Evolutionary conservation across 2,797 vertebrate species (phyloP), one percentile per base, ranked within the genome.

Genomic region (Erethizon dorsatum): DNA sequence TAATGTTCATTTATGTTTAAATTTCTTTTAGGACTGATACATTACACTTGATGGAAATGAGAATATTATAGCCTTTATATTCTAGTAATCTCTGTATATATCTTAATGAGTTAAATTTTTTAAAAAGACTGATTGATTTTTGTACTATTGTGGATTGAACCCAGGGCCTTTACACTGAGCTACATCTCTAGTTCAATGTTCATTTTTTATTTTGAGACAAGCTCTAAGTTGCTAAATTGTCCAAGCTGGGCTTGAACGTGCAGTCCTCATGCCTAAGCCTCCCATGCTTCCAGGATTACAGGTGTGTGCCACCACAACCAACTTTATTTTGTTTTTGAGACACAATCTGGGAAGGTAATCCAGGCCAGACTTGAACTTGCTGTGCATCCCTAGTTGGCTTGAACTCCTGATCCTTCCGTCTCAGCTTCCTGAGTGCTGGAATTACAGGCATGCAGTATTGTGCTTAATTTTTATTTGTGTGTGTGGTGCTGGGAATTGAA

Each of bases 71-170:
- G 63, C 18, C 31, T 33, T 86, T 94, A 33, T 69, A 69, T 59
- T 91, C 22, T 83, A 18, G 10, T 37, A 18, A 18, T 80, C 13
- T 96, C 82, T 83, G 7, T 95, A 75, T 82, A 13, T 90, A 20
- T 88, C 18, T 26, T 15, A 96, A 22, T 88, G 31, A 92, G 10
- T 91, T 94, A 67, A 65, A 79, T 84, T 96, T 93, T 79, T 79
- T 52, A 50, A 54, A 33, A 24, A 52, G 71, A 45, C 13, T 45
- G 33, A 22, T 73, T 73, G 69, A 11, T n/a, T 77, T 77, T 77
- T 71, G 24, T 59, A 28, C 13, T 71, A 4, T 22, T 86, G 52
- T 61, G 28, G 9, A 45, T 78, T 54, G 33, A 69, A 67, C 20
- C n/a, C 41, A n/a, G 18, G 52, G 26, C 69, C 45, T n/a, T 57